A percentile compares a stretch with the other conserved stretches of the same genome.
Evolutionary conservation across 2,113 vertebrate genomes (phyloP).

Genomic region (Ptilonorhynchus violaceus): DNA sequence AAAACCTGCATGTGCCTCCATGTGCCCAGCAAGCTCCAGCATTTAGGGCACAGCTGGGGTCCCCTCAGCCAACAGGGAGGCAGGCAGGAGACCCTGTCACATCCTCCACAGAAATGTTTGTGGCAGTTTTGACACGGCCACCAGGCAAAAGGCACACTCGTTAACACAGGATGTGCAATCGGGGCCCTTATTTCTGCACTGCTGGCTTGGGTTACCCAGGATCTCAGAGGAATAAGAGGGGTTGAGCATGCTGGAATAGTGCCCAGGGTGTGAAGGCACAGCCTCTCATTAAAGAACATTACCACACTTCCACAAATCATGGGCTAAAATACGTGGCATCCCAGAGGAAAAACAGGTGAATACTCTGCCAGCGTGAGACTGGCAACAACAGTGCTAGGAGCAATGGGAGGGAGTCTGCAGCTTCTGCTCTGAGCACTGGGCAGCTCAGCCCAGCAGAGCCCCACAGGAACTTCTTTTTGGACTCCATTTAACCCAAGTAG

Average conservation of each 20-base stretch:
- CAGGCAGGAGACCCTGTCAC: not conserved
- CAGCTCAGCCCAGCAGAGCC: not conserved
- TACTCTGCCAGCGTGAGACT: not conserved
- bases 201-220: not conserved
- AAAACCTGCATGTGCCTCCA: not conserved
- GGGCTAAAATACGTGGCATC: not conserved
- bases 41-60: not conserved
- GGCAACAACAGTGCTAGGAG: not conserved
- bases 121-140: not conserved
- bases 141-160: not conserved
- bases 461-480: rapidly evolving
- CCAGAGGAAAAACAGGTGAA: not conserved
- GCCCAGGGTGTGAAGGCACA: not conserved
- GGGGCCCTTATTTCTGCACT: not conserved
- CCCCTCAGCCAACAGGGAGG: not conserved
- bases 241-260: not conserved
- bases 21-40: not conserved
- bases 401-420: not conserved
- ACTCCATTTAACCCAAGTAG: not conserved
- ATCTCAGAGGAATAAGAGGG: not conserved
- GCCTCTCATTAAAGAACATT: not conserved
- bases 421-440: not conserved
- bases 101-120: not conserved
- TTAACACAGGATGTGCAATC: not conserved
- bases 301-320: not conserved